These are phyloP conservation scores for Rhabdomys pumilio DNA, from an alignment of 2,797 vertebrate genomes.

Conservation along the genomic window DNA sequence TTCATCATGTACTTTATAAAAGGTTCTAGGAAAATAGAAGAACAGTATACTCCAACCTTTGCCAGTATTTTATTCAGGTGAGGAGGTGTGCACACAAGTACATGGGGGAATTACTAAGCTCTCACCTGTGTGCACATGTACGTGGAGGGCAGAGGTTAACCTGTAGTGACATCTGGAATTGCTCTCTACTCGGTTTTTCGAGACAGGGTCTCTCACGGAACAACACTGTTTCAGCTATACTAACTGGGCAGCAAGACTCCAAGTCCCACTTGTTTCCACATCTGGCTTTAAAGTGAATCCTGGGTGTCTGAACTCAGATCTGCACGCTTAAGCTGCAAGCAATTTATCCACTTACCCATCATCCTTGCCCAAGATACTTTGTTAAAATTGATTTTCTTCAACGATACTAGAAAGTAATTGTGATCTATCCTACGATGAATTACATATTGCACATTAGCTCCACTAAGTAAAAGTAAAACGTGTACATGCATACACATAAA, in stretches of 20 bases:
- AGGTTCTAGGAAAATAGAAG: conserved; percentile 45
- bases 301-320: neutral
- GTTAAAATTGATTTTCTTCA: neutral
- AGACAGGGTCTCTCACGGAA: neutral
- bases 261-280: too few relatives aligned
- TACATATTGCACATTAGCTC: neutral
- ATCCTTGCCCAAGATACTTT: neutral
- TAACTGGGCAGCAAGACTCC: neutral
- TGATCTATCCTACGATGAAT: neutral
- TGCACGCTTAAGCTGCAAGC: neutral
- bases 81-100: neutral
- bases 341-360: neutral
- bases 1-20: conserved; percentile 26
- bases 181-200: neutral
- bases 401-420: conserved; percentile 27
- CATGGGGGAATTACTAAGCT: neutral
- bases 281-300: neutral
- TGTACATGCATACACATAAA: neutral
- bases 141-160: neutral
- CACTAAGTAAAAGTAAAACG: neutral
- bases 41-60: neutral
- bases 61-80: neutral
- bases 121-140: neutral
- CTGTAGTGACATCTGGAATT: neutral
- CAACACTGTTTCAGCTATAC: neutral